Conservation (phyloP, 2,113 vertebrate species). For the Campylorhamphus procurvoides region DNA sequence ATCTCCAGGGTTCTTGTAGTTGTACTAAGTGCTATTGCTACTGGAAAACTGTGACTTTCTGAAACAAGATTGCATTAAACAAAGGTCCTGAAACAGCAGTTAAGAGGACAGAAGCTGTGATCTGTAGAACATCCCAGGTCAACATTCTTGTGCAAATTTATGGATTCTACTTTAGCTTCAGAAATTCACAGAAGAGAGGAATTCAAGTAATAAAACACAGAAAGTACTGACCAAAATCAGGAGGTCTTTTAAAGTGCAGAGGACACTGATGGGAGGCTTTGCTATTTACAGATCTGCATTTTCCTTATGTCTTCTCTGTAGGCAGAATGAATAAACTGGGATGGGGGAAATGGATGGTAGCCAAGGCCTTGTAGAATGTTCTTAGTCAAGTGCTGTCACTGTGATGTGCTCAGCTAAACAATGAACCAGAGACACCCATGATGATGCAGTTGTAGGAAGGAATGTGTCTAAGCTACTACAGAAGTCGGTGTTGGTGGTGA, state of each 20-base stretch:
- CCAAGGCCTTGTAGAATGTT: background rate
- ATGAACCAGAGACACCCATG: background rate
- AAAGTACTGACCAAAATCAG: background rate
- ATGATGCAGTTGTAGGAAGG: background rate
- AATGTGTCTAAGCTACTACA: accelerated
- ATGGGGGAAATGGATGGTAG: background rate
- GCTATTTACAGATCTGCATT: background rate
- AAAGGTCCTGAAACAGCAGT: background rate
- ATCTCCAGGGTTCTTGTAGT: background rate
- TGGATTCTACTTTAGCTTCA: background rate
- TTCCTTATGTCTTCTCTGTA: background rate
- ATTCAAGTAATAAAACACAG: background rate
- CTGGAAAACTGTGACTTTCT: background rate
- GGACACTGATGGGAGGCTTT: background rate
- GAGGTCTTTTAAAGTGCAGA: background rate
- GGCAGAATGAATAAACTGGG: background rate
- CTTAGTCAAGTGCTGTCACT: background rate
- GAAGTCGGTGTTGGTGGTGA: background rate
- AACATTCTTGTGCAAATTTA: background rate
- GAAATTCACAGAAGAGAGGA: background rate
- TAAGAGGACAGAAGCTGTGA: background rate
- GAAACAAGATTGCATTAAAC: background rate
- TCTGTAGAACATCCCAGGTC: background rate
- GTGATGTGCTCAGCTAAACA: background rate
- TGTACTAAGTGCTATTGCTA: background rate